These are phyloP conservation scores for Cerceris rybyensis DNA, from an alignment of 2,888 invertebrate species.

Conservation along the genomic window DNA sequence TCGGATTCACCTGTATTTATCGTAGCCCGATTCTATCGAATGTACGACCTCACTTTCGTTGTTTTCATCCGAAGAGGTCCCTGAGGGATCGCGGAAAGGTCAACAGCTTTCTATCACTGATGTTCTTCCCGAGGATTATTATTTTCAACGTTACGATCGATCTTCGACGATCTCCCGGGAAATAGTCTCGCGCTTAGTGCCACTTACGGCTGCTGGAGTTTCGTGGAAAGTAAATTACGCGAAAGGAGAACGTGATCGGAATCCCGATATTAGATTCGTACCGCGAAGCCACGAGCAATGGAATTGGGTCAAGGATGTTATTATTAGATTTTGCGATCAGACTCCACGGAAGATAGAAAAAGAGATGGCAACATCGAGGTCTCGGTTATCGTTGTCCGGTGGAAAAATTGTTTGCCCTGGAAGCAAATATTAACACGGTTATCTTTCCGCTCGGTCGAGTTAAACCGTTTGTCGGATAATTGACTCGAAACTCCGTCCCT, in stretches of 20 bases:
- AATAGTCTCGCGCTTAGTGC: background rate
- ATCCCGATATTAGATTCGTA: slow-evolving; percentile 17
- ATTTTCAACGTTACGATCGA: slow-evolving; percentile 2
- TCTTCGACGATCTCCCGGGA: slow-evolving; percentile 29
- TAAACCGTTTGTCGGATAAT: slow-evolving; percentile 5
- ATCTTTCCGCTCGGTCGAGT: background rate
- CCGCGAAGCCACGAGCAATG: background rate
- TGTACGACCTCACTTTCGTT: slow-evolving; percentile 24
- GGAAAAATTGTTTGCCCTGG: background rate
- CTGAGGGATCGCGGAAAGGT: slow-evolving; percentile 1
- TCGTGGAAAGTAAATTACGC: background rate
- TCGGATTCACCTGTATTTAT: background rate
- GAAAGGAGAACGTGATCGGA: slow-evolving; percentile 7
- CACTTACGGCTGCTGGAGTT: background rate
- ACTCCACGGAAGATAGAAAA: slow-evolving; percentile 10
- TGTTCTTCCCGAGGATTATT: slow-evolving; percentile 32
- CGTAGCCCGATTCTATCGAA: too few species aligned
- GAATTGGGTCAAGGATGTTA: slow-evolving; percentile 46
- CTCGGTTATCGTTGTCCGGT: background rate
- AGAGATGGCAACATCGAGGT: background rate
- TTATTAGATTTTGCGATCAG: slow-evolving; percentile 31
- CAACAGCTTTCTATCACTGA: slow-evolving; percentile 38
- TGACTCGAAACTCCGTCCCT: slow-evolving; percentile 12
- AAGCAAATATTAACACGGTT: slow-evolving; percentile 19
- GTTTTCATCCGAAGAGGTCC: slow-evolving; percentile 25